Evolutionary conservation across 2,888 invertebrate species (phyloP), one percentile per base, ranked within the genome.

Genomic region (Ernsta delagoae): DNA sequence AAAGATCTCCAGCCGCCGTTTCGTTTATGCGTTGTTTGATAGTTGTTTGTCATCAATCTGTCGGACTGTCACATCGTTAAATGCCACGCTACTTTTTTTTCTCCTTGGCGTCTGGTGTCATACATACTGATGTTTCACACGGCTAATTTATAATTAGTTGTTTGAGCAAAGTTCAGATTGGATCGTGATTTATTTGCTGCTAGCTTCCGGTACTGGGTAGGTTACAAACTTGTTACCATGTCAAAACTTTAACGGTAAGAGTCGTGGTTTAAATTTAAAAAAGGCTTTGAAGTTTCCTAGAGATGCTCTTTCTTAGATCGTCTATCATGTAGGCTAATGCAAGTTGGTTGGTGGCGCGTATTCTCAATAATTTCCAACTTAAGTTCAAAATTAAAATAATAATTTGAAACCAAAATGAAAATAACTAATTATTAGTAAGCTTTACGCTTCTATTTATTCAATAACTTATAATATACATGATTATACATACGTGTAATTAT

Each of bases 11-110:
- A 53, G 53, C 9, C 53, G 8, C 16, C 24, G 24, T 9, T 53
- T 53, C 9, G 53, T 53, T 24, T n/a, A 50, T 50, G 11, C 50
- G 61, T 36, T 41, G 54, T 66, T 66, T 66, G 66, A 60, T 60
- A 66, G 61, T 36, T 41, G 54, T 66, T 66, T 66, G 66, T 66
- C 66, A 66, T 66, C 60, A 60, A 60, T 66, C 60, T 60, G 66
- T 66, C 66, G 16, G 60, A 54, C 60, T 54, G 60, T 66, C 66
- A n/a, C 59, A 8, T 16, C 24, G 59, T 43, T 66, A 66, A 66
- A 66, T 66, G 66, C 43, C 60, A 60, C 53, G 60, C n/a, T 56
- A 12, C 65, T 54, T 11, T 11, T 34, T 66, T 65, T 65, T 31
- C 7, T 60, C 34, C 16, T 34, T 56, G 57, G 36, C 53, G 59